Base-by-base conservation (phyloP, 2,888 invertebrate genomes). In the Cantharis rustica region DNA sequence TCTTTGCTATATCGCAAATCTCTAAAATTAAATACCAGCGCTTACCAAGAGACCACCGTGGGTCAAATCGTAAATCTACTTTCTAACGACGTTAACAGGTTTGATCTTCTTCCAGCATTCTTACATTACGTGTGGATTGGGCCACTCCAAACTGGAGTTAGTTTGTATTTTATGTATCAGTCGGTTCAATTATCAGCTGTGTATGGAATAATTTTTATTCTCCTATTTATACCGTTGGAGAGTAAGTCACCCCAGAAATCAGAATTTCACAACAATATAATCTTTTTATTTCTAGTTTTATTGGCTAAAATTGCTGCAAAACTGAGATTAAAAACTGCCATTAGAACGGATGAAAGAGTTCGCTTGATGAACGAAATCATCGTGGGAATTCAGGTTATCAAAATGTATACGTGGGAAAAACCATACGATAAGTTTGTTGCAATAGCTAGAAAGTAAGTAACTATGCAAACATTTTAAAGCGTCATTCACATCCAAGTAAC, bases 21-120 rank as follows among this genome's bases (percentile, higher is more conserved):
- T 3, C 86, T 94, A 73, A 89, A 89, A 77, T 86, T 95, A 62
- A 93, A 92, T 83, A 91, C 91, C 83, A 90, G 90, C 9, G 93
- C 96, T 0, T 86, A 97, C 62, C 93, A 94, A 0, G 92, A 95
- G 84, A 96, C 96, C 0, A 94, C 96, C 87, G 86, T 94, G 81
- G 96, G 96, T 0, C 94, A 95, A 87, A 92, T 96, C 80, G 92
- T 96, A 68, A 96, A 96, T 86, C 87, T 96, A 72, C 90, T 96
- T 88, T 95, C 96, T 0, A 96, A 96, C 84, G 96, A 96, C 85
- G 95, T 96, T 1, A 93, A 92, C 82, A 91, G 95, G 78, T 95
- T 96, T 85, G 96, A 96, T 84, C 87, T 92, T 86, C 91, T 93
- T 16, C 90, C 93, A 20, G 82, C 93, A 63, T 92, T 92, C 83